phyloP scores from a whole-genome alignment of 37 sponge, comb jelly and placozoan species.

The Halichondria panicea region DNA sequence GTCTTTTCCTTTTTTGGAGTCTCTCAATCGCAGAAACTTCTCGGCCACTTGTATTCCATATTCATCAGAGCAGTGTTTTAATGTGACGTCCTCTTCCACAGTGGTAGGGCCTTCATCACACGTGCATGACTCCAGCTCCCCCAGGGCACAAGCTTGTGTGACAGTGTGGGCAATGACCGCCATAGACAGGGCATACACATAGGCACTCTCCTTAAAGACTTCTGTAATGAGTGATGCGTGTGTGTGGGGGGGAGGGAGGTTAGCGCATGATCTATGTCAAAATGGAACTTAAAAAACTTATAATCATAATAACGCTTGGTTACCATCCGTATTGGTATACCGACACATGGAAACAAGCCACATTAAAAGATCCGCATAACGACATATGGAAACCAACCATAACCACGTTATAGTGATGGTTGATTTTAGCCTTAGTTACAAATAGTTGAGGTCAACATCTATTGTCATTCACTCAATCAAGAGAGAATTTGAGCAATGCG shows the following conservation, averaged over 20 bases:
- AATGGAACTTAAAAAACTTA: neutral
- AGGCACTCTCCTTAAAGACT: conserved; percentile 32
- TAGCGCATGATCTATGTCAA: neutral
- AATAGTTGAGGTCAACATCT: no score
- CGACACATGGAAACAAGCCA: neutral
- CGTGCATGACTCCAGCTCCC: neutral
- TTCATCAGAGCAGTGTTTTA: no score
- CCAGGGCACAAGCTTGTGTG: conserved; percentile 26
- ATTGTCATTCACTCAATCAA: no score
- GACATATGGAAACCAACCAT: no score
- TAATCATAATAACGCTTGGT: neutral
- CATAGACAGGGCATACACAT: conserved; percentile 38
- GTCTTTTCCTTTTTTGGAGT: neutral
- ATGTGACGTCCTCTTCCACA: neutral
- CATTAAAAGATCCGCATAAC: no score
- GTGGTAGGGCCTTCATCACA: neutral
- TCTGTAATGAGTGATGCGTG: neutral
- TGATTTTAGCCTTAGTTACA: no score
- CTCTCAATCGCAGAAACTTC: conserved; percentile 8
- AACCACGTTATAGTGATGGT: no score
- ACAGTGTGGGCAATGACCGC: conserved; percentile 54
- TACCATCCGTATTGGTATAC: neutral
- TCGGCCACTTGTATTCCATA: conserved; percentile 28
- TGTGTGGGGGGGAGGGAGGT: neutral
- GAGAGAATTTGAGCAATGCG: no score